Conservation (phyloP, 2,113 vertebrate genomes). For the Platanista minor region DNA sequence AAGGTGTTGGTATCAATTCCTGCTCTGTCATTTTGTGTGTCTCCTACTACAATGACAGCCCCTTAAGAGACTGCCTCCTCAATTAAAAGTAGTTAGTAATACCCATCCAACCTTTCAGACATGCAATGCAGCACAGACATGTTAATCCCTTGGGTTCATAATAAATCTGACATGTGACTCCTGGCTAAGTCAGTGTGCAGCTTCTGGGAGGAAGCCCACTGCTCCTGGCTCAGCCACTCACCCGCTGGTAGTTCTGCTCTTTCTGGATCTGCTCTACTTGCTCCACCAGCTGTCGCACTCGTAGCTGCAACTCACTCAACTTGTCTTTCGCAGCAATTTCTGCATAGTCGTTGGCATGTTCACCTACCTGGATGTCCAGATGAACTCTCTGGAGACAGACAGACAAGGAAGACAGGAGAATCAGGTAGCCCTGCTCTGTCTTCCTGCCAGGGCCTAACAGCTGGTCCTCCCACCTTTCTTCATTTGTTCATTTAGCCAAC, state of each 20-base stretch:
- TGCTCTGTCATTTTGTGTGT: background rate
- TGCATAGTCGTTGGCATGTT: slow-evolving; percentile 93
- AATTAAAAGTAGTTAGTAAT: background rate
- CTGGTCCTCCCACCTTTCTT: background rate
- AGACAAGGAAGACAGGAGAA: background rate
- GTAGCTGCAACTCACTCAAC: slow-evolving; percentile 90
- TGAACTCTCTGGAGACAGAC: slow-evolving; percentile 86
- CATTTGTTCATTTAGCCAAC: background rate
- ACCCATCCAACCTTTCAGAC: background rate
- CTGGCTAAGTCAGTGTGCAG: background rate
- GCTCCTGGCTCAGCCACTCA: slow-evolving; percentile 60
- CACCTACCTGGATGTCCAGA: slow-evolving; percentile 93
- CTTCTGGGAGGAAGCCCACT: background rate
- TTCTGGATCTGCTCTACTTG: slow-evolving; percentile 96
- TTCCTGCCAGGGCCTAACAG: background rate
- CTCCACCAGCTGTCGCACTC: slow-evolving; percentile 91
- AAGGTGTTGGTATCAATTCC: background rate
- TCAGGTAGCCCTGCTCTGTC: background rate
- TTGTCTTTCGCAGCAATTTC: slow-evolving; percentile 95
- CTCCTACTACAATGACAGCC: background rate
- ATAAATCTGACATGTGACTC: background rate
- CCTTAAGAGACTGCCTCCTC: background rate
- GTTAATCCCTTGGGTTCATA: background rate
- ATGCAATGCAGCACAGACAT: background rate
- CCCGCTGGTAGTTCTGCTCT: slow-evolving; percentile 95